Evolutionary conservation across 2,888 invertebrate genomes (phyloP), one percentile per base, ranked within the genome.

Genomic region (Drepana falcataria): DNA sequence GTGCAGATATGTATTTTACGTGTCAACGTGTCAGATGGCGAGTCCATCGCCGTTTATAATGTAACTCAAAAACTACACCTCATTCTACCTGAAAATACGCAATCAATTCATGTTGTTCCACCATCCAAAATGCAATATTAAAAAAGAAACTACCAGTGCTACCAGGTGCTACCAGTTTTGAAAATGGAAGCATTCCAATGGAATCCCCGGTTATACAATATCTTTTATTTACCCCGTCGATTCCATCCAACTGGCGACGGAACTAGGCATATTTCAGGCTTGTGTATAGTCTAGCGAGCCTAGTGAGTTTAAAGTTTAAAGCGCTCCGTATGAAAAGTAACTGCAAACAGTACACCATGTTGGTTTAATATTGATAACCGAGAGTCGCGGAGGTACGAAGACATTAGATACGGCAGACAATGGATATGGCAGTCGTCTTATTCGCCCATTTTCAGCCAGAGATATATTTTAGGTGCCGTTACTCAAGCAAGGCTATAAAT

Each of bases 321-420:
- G 53, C 35, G 40, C 47, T 52, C 40, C 51, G 41, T 54, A 53
- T 56, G 51, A 56, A 58, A 63, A 58, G 47, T 47, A 58, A 57
- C 51, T 52, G 58, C 55, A 62, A 56, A 33, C 52, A 59, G 64
- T 21, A 64, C 47, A 54, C 54, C 57, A 54, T 53, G 54, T 44
- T 37, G 55, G 54, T 41, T 51, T 67, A 21, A 59, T 64, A 63
- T 41, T 54, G 57, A 58, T 56, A 63, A 57, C 58, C 55, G 64
- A 66, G 65, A 61, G 53, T 2, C 35, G 49, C 34, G 53, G 57
- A 59, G 48, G 35, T 35, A 56, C 53, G 52, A 60, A 52, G 35
- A 48, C 7, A 2, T 6, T 6, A 9, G 5, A 35, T 51, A 40
- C 33, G 40, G 40, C 5, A n/a, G 4, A n/a, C n/a, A 37, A 37